Base-by-base conservation (phyloP, 2,888 invertebrate genomes). In the Drosophila colorata region DNA sequence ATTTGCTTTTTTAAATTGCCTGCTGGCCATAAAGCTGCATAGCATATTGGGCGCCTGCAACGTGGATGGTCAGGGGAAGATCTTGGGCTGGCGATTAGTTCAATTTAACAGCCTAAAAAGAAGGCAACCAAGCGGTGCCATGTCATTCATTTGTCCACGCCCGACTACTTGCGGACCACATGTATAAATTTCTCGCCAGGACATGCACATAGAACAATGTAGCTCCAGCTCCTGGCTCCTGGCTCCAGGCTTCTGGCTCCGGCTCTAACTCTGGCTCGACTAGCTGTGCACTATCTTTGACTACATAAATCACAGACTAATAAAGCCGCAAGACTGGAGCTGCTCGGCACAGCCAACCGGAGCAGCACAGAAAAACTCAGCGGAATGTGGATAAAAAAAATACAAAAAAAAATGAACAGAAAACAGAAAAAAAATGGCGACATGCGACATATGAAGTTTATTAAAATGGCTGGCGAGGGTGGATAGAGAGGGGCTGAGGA, bases 391-490 rank as follows among this genome's bases (percentile, higher is more conserved):
- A 80, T 61, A 80, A 61, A 68, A 53, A 68, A 66, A 61, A 87
- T 69, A 71, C 20, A 47, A 13, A 44, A n/a, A 16, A 31, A 28
- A 57, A 72, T 58, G 51, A 69, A 53, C 8, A 56, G 18, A 52
- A 49, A 37, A 57, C 16, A 43, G 63, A 66, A 79, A 85, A 89
- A 83, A 89, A 83, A 83, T 89, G 82, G 89, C 87, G 89, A 90
- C 90, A 89, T 84, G 90, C 90, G 90, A 89, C 90, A 89, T 90
- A 90, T 90, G 90, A 90, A 89, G 90, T 89, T 90, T 89, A 89
- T 89, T 86, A 90, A 90, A 88, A 89, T 86, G 82, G 84, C 74
- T 76, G 65, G 69, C 61, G 66, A 33, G 56, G 63, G 57, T 20
- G 56, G 11, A 18, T n/a, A n/a, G n/a, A 35, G 8, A 33, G 14